Base-by-base conservation (phyloP, 2,888 invertebrate genomes). In the Chrysomela aeneicollis region DNA sequence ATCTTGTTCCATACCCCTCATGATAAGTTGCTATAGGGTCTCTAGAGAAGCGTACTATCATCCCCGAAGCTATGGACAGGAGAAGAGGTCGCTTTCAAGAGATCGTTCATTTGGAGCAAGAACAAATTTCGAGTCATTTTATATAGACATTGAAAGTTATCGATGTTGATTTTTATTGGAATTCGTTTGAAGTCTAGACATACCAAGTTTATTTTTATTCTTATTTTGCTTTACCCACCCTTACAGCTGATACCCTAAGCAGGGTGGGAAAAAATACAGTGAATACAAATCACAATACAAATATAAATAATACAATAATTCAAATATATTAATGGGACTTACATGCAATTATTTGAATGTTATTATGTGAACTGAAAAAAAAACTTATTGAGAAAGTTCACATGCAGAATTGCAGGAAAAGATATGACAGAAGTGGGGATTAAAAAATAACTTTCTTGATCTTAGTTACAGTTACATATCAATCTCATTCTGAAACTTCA, bases 311-410 rank as follows among this genome's bases (percentile, higher is more conserved):
- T 15, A 19, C 17, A 49, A 17, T 10, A 49, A 49, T 19, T 2
- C 1, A 49, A 8, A 49, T 19, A 19, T 9, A 49, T 12, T 49
- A 12, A 10, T 19, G 21, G 19, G 22, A 49, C 49, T 10, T 21
- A 49, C 22, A 18, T 21, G 49, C 21, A 21, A 49, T 1, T 12
- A 49, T 15, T 15, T n/a, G n/a, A n/a, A 42, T 15, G 42, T n/a
- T n/a, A n/a, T n/a, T 15, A 42, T 42, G 49, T 49, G 49, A 49
- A 49, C 49, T 49, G 47, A 49, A 49, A 19, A 49, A 49, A 49
- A 49, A 49, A 49, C 42, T 49, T 49, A 2, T 12, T 4, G 9
- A 22, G 21, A 49, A 49, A 49, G 49, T 49, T 49, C 49, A 49
- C 19, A 49, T 21, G 19, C 21, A 49, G 49, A 49, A 19, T 19